Evolutionary conservation across 2,797 vertebrate species (phyloP).

Genomic region (Sebastes miniatus): DNA sequence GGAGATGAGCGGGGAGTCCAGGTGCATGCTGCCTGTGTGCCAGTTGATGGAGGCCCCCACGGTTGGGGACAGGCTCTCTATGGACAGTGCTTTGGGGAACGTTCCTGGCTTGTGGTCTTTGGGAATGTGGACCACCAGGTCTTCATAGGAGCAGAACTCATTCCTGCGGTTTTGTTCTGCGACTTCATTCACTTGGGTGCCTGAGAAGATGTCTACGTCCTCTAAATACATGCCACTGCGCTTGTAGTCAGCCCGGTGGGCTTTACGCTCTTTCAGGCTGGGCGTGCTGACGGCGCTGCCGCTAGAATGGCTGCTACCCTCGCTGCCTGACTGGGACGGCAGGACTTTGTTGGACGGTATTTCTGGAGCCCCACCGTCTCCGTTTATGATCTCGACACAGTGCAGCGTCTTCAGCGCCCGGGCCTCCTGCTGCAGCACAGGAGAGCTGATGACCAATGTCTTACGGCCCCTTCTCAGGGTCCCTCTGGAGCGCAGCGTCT

Average conservation of each 20-base stretch:
- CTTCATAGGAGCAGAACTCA: slow-evolving; percentile 95
- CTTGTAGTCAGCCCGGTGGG: slow-evolving; percentile 85
- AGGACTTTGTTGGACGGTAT: slow-evolving; percentile 27
- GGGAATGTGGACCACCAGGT: slow-evolving; percentile 93
- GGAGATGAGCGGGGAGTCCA: slow-evolving; percentile 80
- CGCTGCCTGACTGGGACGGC: slow-evolving; percentile 80
- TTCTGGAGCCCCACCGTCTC: slow-evolving; percentile 72
- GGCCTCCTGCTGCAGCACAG: slow-evolving; percentile 87
- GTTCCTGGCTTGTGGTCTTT: slow-evolving; percentile 99
- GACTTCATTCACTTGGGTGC: slow-evolving; percentile 75
- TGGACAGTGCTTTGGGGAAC: slow-evolving; percentile 97
- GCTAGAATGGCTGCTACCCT: slow-evolving; percentile 87
- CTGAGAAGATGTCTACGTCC: slow-evolving; percentile 91
- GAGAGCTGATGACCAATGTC: slow-evolving; percentile 86
- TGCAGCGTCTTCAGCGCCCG: slow-evolving; percentile 84
- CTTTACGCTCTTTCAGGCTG: slow-evolving; percentile 85
- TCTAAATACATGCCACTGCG: slow-evolving; percentile 97
- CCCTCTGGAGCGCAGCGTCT: slow-evolving; percentile 86
- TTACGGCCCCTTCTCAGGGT: slow-evolving; percentile 80
- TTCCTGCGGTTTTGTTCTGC: slow-evolving; percentile 85
- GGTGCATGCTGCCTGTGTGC: slow-evolving; percentile 84
- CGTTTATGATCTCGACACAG: slow-evolving; percentile 87
- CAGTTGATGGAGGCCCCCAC: slow-evolving; percentile 83
- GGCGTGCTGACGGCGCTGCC: slow-evolving; percentile 86
- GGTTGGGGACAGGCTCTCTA: slow-evolving; percentile 94